Base-by-base conservation (phyloP, 2,113 vertebrate species). In the Romanogobio albipinnatus region DNA sequence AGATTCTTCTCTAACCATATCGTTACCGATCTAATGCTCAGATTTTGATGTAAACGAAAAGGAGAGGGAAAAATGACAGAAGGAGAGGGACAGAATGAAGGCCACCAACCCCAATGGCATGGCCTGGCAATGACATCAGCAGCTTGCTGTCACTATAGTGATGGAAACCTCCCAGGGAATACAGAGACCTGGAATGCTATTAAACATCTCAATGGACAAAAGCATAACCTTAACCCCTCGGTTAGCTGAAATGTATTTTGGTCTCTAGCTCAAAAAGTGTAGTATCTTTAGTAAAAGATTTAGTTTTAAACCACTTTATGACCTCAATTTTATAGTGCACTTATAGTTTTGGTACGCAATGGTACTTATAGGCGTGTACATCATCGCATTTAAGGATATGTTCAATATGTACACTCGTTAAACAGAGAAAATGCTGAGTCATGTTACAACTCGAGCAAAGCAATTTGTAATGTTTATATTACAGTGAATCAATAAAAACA, bases 131-230 rank as follows among this genome's bases (percentile, higher is more conserved):
- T 88, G 79, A 89, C 87, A 84, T 85, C 76, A 81, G 84, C 82
- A 84, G 59, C 85, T 86, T 82, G 68, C 68, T 33, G 86, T 90
- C 89, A 86, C 89, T 86, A 91, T 86, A 86, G 86, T 29, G 79
- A 87, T 83, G 26, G 68, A 87, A 88, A 87, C 88, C 85, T 87
- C 70, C 45, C 66, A 68, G 86, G 71, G 81, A 85, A 83, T 73
- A 39, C 53, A 81, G 76, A 39, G 70, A 45, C 49, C 79, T 53
- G 58, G 62, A 58, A 82, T 59, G 53, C 58, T 81, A 53, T 47
- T 71, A 62, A 88, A 86, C 66, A 89, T 84, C 79, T 87, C 43
- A 17, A 62, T 56, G 56, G 58, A 79, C 71, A 76, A 78, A 79
- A 62, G 56, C 36, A 15, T 24, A 78, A 62, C n/a, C 58, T 59